phyloP scores from a whole-genome alignment of 2,113 vertebrate species.

The Hymenochirus boettgeri region DNA sequence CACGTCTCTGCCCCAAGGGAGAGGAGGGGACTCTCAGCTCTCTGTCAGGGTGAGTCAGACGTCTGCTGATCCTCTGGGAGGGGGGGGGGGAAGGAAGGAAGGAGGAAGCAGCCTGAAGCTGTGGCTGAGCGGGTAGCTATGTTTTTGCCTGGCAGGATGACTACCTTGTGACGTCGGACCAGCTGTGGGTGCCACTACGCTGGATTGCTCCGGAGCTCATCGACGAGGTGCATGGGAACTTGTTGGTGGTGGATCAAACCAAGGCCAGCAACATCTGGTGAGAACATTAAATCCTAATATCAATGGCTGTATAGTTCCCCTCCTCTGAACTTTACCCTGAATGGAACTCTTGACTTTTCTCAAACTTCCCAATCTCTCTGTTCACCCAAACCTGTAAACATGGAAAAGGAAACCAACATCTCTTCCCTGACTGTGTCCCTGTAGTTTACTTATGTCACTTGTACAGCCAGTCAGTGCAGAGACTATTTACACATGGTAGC shows the following conservation, averaged over 20 bases:
- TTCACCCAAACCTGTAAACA: too few species aligned
- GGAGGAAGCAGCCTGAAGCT: constrained; percentile 1
- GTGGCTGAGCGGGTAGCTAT: background rate
- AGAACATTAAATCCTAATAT: too few species aligned
- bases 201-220: constrained; percentile 95
- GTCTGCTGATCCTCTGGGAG: constrained; percentile 37
- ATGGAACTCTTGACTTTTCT: too few species aligned
- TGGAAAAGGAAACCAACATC: too few species aligned
- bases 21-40: constrained; percentile 28
- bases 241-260: constrained; percentile 87
- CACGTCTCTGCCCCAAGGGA: constrained; percentile 30
- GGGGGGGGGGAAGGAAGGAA: constrained; percentile 3
- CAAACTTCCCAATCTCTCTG: too few species aligned
- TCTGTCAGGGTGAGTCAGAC: constrained; percentile 35
- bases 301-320: too few species aligned
- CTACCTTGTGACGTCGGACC: constrained; percentile 87
- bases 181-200: constrained; percentile 87
- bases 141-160: constrained; percentile 73
- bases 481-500: too few species aligned
- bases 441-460: too few species aligned
- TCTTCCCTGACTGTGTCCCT: too few species aligned
- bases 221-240: constrained; percentile 88
- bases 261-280: constrained; percentile 94
- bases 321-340: too few species aligned
- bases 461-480: too few species aligned